Base-by-base conservation (phyloP, 2,113 vertebrate genomes). In the Gracilinanus agilis region DNA sequence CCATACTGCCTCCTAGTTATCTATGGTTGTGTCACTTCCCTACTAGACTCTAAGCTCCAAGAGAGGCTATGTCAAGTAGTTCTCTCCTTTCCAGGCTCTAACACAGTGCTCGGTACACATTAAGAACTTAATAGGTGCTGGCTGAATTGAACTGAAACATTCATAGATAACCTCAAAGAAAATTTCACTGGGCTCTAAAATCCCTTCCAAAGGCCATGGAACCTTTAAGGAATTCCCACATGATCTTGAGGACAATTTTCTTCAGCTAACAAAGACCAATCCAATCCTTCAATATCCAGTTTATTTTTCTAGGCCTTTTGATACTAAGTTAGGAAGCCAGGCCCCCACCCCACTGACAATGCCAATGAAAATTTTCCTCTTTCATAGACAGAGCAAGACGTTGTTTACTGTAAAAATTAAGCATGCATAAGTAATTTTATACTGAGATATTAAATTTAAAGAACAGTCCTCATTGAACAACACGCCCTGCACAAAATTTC, bases 391-490 rank as follows among this genome's bases (percentile, higher is more conserved):
- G 5, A 89, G 24, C 6, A 54, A 89, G 94, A 90, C 49, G 21
- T 83, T 90, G 34, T 92, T 95, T 58, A 91, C 49, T 83, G 16
- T 88, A 94, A 95, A 95, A 95, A 53, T 90, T n/a, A 94, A 95
- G 93, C 54, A 92, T 55, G 55, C 10, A 67, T 34, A 97, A 93
- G 56, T 92, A 92, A 95, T 88, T 92, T 67, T 91, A 89, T 90
- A 56, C 44, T 49, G 89, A 95, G 53, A 92, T 93, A 92, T 55
- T 94, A 89, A 90, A 94, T 44, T 91, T 96, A 94, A 55, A 24
- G 56, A 96, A 96, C 54, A 91, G 27, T 54, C 58, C 54, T 88
- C 95, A 44, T 75, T 90, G 54, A 34, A 94, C 61, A 92, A 61
- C 27, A 91, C 13, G 13, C 89, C 55, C 53, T 54, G 9, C 44